Conservation (phyloP, 2,888 invertebrate genomes). For the Pocota personata region DNA sequence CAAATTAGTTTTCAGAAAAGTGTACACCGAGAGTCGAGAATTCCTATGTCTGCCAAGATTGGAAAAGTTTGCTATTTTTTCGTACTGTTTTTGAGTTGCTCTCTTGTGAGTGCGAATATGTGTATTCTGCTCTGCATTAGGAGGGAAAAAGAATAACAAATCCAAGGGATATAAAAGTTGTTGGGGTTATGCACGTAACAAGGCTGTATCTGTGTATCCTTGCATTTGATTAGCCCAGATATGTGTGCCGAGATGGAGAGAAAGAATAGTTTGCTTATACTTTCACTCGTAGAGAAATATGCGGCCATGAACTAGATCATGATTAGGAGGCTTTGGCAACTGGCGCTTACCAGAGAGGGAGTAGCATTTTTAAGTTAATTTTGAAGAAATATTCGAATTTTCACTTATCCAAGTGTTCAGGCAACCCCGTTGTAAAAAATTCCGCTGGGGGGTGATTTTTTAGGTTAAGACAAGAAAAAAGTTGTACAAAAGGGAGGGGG, state of each 20-base stretch:
- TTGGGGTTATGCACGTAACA: slow-evolving; percentile 45
- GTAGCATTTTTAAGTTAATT: too few relatives aligned
- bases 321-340: not conserved
- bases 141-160: slow-evolving; percentile 1
- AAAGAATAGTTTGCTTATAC: not conserved
- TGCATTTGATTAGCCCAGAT: slow-evolving; percentile 54
- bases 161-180: slow-evolving; percentile 28
- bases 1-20: slow-evolving; percentile 58
- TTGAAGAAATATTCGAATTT: too few relatives aligned
- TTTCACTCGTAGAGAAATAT: slow-evolving; percentile 2
- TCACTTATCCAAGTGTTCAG: too few relatives aligned
- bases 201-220: slow-evolving; percentile 35
- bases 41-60: slow-evolving; percentile 52
- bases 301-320: slow-evolving; percentile 9
- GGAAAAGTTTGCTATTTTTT: slow-evolving; percentile 37
- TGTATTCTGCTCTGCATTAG: not conserved
- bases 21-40: slow-evolving; percentile 2
- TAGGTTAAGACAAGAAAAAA: too few relatives aligned
- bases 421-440: too few relatives aligned
- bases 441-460: too few relatives aligned
- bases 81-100: not conserved
- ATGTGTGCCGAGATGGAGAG: not conserved
- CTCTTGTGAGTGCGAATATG: not conserved
- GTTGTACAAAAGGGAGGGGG: too few relatives aligned
- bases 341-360: too few relatives aligned